Evolutionary conservation across 2,888 invertebrate genomes (phyloP).

Genomic region (Drosophila phalerata): DNA sequence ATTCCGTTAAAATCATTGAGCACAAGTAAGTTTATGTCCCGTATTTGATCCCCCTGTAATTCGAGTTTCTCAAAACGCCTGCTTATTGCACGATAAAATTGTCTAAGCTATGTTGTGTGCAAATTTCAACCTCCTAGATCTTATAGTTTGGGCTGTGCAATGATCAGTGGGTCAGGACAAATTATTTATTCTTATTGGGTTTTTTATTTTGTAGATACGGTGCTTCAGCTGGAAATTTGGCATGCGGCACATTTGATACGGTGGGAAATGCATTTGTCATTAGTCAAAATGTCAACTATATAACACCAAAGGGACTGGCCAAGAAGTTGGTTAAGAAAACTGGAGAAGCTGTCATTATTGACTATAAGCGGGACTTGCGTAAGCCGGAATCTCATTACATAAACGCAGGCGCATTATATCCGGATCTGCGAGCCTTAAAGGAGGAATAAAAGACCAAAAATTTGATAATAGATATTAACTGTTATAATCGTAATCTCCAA

Average conservation of each 20-base stretch:
- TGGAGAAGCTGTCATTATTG: conserved; percentile 87
- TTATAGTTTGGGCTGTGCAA: too few relatives aligned
- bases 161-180: too few relatives aligned
- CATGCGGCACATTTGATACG: conserved; percentile 89
- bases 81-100: too few relatives aligned
- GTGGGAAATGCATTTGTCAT: conserved; percentile 90
- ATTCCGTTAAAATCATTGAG: conserved; percentile 91
- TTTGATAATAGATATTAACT: conserved; percentile 2
- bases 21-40: conserved; percentile 90
- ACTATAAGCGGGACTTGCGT: conserved; percentile 80
- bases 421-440: conserved; percentile 80
- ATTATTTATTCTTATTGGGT: too few relatives aligned
- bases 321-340: conserved; percentile 88
- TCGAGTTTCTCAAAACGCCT: too few relatives aligned
- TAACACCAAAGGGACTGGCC: conserved; percentile 89
- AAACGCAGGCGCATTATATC: conserved; percentile 83
- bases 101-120: too few relatives aligned
- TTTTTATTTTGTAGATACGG: conserved; percentile 88
- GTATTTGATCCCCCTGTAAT: too few relatives aligned
- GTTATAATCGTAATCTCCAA: conserved; percentile 19
- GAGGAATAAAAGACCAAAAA: conserved; percentile 49
- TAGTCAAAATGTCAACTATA: conserved; percentile 88
- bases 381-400: conserved; percentile 76
- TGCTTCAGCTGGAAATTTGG: conserved; percentile 88
- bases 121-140: too few relatives aligned